Evolutionary conservation across 2,797 vertebrate genomes (phyloP), one percentile per base, ranked within the genome.

Genomic region (Acipenser oxyrinchus): DNA sequence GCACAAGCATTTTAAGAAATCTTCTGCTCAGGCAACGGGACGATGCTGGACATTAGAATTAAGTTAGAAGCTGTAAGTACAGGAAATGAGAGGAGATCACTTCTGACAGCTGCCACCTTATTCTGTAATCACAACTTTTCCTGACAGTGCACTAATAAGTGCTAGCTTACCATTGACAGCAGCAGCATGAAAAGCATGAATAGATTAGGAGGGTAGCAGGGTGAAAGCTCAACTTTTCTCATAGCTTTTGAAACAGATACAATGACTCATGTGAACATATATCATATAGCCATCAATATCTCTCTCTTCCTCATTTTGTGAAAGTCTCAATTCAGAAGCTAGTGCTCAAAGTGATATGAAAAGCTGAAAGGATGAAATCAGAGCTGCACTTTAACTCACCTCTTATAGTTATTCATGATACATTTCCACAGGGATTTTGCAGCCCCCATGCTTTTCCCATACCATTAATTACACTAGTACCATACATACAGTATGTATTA

Each of bases 21-120:
- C 60, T 57, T 37, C 8, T 48, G 58, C 55, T 51, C 10, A 64
- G 50, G 62, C 64, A 59, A 15, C 51, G 48, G 57, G 18, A 68
- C 61, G 37, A 9, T 48, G 70, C 63, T 60, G 50, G 15, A 51
- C 57, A 48, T 51, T 67, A 13, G 48, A 68, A 49, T 65, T 49
- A 57, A 59, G 49, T 55, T 71, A 61, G 49, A 50, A 68, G 63
- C 13, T 11, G 10, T 63, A 60, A 18, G 66, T 61, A 61, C 48
- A n/a, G n/a, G 52, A 60, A 11, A 63, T 49, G 62, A 55, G 51
- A 55, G 48, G 60, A 57, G 15, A 62, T 66, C 52, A 66, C 15
- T 50, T 52, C 53, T 50, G 61, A 71, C 64, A 62, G 66, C 66
- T 69, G 52, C 63, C 67, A 69, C 58, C 48, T 69, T 49, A 58